A percentile compares a stretch with the other conserved stretches of the same genome.
Conservation (phyloP, 2,797 vertebrate genomes). For the Liasis olivaceus region DNA sequence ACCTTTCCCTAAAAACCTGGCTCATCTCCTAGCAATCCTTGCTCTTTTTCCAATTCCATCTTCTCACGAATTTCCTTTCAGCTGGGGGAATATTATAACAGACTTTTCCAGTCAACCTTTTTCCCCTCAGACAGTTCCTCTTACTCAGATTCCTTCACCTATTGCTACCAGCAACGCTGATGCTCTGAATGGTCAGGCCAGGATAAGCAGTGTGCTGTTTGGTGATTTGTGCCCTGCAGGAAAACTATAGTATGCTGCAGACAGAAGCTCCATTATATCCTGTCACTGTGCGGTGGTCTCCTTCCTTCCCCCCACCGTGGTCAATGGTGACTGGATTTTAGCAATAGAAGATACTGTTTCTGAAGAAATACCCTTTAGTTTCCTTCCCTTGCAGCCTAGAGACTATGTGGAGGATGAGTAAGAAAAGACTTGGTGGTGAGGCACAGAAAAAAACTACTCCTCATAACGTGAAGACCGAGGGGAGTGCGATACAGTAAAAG, state of each 20-base stretch:
- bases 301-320: neutral
- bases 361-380: slow-evolving; percentile 20
- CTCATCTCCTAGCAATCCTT: neutral
- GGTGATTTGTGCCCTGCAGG: neutral
- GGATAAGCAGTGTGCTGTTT: neutral
- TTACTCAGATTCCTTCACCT: neutral
- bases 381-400: neutral
- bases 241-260: slow-evolving; percentile 15
- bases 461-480: slow-evolving; percentile 30
- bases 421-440: slow-evolving; percentile 54
- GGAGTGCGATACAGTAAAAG: slow-evolving; percentile 30
- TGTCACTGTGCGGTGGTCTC: neutral
- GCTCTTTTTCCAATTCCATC: neutral
- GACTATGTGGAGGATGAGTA: slow-evolving; percentile 42
- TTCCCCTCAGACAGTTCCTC: neutral
- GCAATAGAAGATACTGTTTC: slow-evolving; percentile 24
- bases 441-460: slow-evolving; percentile 28
- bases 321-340: neutral
- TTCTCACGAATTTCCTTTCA: neutral
- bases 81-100: neutral
- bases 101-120: neutral
- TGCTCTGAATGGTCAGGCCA: neutral
- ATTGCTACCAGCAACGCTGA: neutral
- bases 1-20: neutral
- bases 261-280: neutral